Evolutionary conservation across 2,797 vertebrate species (phyloP), one percentile per base, ranked within the genome.

Genomic region (Botia kubotai): DNA sequence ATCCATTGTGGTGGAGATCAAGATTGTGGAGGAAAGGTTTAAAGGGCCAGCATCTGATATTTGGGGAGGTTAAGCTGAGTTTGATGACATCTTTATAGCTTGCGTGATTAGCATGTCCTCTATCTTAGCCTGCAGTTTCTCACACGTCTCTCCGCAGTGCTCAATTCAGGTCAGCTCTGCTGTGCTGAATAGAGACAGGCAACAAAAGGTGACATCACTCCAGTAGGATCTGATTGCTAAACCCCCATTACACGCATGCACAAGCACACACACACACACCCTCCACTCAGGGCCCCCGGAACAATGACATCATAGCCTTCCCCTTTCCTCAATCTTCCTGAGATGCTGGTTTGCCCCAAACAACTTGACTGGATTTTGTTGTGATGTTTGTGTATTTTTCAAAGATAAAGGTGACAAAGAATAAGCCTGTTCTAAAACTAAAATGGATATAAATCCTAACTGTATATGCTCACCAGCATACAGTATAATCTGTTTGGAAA

Each of bases 61-160:
- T 72, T 72, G 62, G 29, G 82, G 57, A 68, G 75, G 53, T 43
- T 86, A 76, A 75, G 77, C 79, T 79, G 70, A 60, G 76, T 86
- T 79, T 75, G 76, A 78, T 89, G 88, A 89, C 87, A 88, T 91
- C 87, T 91, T 87, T 87, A 89, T 86, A 91, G 87, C 87, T 70
- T 74, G 75, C 68, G 68, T 86, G 85, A 86, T 82, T 57, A 69
- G 62, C 66, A 65, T 16, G 55, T 14, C n/a, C 23, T 21, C 46
- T 69, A 19, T 48, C 46, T 50, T 21, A 26, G 60, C 39, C 52
- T 63, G 48, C 75, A 80, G 29, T 82, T 77, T 74, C 66, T 86
- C 71, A 83, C 52, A 87, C 82, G 83, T 78, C 82, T 85, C 82
- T 84, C 81, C 77, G 85, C 72, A 13, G 23, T 62, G 43, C 52